Percentiles rank a stretch among this genome's conserved stretches.
phyloP scores from a whole-genome alignment of 2,113 vertebrate genomes.

The Platichthys stellatus region DNA sequence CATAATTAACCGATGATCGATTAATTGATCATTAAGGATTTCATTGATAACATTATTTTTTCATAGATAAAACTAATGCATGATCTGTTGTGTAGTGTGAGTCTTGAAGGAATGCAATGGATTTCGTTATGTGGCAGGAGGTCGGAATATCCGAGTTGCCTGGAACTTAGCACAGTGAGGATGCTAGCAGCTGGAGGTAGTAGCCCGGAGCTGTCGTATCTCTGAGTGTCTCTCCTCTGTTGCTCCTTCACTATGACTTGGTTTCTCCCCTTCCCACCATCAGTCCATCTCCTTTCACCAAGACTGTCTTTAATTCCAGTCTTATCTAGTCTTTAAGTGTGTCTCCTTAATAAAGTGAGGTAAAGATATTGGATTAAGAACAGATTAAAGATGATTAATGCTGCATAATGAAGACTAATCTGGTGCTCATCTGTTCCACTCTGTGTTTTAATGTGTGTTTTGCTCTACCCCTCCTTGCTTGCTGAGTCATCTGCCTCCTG shows the following conservation, averaged over 20 bases:
- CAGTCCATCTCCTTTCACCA: not conserved
- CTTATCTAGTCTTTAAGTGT: conserved; percentile 63
- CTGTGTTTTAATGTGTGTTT: conserved; percentile 50
- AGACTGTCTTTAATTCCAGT: conserved; percentile 30
- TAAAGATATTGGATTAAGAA: conserved; percentile 78
- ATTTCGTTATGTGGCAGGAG: too few species aligned
- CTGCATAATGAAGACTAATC: conserved; percentile 74
- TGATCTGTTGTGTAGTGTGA: too few species aligned
- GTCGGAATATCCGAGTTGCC: too few species aligned
- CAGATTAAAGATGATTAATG: conserved; percentile 77
- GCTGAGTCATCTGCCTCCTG: conserved; percentile 64
- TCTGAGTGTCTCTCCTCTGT: not conserved
- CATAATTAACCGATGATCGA: too few species aligned
- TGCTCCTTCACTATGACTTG: not conserved
- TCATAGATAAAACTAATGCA: too few species aligned
- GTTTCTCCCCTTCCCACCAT: conserved; percentile 2
- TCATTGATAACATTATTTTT: too few species aligned
- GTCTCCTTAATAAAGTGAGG: conserved; percentile 68
- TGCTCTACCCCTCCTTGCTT: conserved; percentile 46
- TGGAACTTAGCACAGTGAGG: too few species aligned
- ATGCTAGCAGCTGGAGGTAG: too few species aligned
- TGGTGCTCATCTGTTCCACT: conserved; percentile 46
- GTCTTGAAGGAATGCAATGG: too few species aligned
- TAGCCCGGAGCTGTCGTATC: too few species aligned
- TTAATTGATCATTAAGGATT: too few species aligned